Evolutionary conservation across 2,888 invertebrate species (phyloP), one percentile per base, ranked within the genome.

Genomic region (Hirudinaria manillensis): DNA sequence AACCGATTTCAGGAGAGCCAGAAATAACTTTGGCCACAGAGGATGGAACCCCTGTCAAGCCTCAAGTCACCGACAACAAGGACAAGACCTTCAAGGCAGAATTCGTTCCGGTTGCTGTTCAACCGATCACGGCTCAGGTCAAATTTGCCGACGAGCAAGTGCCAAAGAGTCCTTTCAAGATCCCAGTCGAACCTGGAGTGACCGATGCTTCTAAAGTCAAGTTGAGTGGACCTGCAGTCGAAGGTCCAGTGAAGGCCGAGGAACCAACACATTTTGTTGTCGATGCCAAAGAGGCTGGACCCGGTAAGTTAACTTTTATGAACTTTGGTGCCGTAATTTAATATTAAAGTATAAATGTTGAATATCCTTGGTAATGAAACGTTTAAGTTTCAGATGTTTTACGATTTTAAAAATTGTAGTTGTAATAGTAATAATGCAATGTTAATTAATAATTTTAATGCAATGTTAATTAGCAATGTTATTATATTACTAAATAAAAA

Each of bases 241-340:
- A 93, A 83, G 89, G 90, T 77, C 91, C 91, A 0, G 90, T 92
- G 0, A 91, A 91, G 82, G 90, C 91, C 19, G 90, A 90, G 79
- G 87, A 88, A 4, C 89, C 91, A 27, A 93, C 92, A 3, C 90
- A 92, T 84, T 93, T 94, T 83, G 91, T 91, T 81, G 90, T 94
- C 67, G 93, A 94, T 84, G 91, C 92, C 77, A 90, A 91, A 71
- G 90, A 91, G 81, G 93, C 93, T 72, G 93, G 93, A 27, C 89
- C 90, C 77, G 93, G 91, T 80, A 89, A n/a, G 1, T 3, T 61
- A 13, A 13, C n/a, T 1, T 45, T 45, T 45, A 45, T n/a, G n/a
- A n/a, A 45, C 1, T 7, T 38, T 45, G 3, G 45, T 7, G 13
- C 10, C 45, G 16, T 16, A 45, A 45, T 45, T 45, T 45, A 2